Base-by-base conservation (phyloP, 2,797 vertebrate species). In the Rhynchonycteris naso region DNA sequence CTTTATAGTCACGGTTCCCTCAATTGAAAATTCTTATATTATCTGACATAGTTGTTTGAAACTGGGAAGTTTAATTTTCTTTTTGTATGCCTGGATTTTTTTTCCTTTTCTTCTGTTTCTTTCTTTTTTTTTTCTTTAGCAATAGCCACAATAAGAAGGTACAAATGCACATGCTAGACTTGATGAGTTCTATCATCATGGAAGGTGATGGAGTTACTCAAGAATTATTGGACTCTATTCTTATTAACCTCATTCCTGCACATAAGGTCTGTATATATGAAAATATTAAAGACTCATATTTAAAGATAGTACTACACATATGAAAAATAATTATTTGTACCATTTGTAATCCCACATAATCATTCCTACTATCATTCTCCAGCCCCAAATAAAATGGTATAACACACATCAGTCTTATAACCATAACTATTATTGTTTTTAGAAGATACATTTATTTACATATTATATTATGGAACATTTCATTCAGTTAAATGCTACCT, bases 121-220 rank as follows among this genome's bases (percentile, higher is more conserved):
- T 93, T 58, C 87, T 96, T n/a, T 50, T 95, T 89, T 92, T 4
- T 93, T 59, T 92, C 94, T 94, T 84, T 97, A 99, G 99, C 98
- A 99, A 99, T 99, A 99, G 99, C 98, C 99, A 99, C 98, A 99
- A 99, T 98, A 99, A 99, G 98, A 99, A 99, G 97, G 99, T 99
- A 97, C 99, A 99, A 97, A 99, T 99, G 99, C 99, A 99, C 98
- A 99, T 99, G 99, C 98, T 99, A 98, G 99, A 99, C 97, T 99
- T 99, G 99, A 99, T 99, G 99, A 99, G 99, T 98, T 99, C 99
- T 98, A 99, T 99, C 98, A 99, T 99, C 98, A 99, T 99, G 99
- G 99, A 99, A 98, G 99, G 99, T 93, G 99, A 99, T 94, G 99
- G 99, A 98, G 99, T 99, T 98, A 99, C 99, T 96, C 99, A 99